Evolutionary conservation across 2,888 invertebrate species (phyloP), one percentile per base, ranked within the genome.

Genomic region (Corythucha ciliata): DNA sequence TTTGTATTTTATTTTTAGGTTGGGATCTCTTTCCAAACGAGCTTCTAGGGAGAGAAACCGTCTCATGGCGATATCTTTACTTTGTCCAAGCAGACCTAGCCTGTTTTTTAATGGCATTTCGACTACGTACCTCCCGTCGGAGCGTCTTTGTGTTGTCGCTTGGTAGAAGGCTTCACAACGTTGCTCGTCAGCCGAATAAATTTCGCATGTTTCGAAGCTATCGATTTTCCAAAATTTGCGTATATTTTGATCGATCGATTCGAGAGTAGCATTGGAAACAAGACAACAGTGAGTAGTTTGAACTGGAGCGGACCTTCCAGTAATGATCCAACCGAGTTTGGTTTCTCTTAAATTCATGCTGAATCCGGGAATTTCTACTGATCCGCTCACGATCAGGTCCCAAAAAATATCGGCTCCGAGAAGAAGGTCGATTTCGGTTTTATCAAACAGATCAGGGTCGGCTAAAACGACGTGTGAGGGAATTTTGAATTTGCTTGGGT

Each of bases 391-490:
- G 32, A 59, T 40, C 22, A 59, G 25, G 18, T 57, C 52, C 52
- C 47, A 54, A 32, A 58, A 59, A 10, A 53, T 7, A 29, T 51
- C 54, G 21, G 53, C 50, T 22, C 61, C 60, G 7, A 60, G 47
- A 8, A 62, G 49, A 3, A 59, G 8, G 26, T 61, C 59, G 3
- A 61, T 50, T 4, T 40, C 27, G 2, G 48, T 47, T 2, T 60
- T 55, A n/a, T 49, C 27, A 16, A 42, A 25, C 26, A 53, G 57
- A 12, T 24, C 24, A 2, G 57, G 55, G 27, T 61, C 61, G n/a
- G 61, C 57, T 18, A 62, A 50, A 16, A 37, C 26, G 4, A 61
- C 52, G 20, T 55, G 36, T 1, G 32, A 26, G 1, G 61, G 60
- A 27, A 61, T 45, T 5, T 51, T 54, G 6, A 58, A 36, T 10